Base-by-base conservation (phyloP, 1,140 invertebrate genomes). In the Ctenoplectra terminalis region DNA sequence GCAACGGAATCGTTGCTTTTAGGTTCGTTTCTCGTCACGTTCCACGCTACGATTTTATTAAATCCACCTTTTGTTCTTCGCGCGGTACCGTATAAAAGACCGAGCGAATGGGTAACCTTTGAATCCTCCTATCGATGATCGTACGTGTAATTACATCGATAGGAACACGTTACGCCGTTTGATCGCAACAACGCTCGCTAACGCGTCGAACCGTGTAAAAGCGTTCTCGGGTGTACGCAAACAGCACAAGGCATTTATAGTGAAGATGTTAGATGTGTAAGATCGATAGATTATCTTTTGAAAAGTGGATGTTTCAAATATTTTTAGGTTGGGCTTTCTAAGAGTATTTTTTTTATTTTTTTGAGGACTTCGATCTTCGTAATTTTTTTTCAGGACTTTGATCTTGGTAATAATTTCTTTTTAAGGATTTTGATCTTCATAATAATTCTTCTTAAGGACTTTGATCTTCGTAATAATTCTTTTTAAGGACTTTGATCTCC, bases 151-250 rank as follows among this genome's bases (percentile, higher is more conserved):
- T 88, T 70, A 76, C 76, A 58, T 52, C 79, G 85, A 87, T 84
- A 56, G 69, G 43, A 78, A 73, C 69, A 60, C 86, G 86, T 87
- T 83, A 87, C 85, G 87, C 82, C 79, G 69, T 69, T 78, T 86
- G 78, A 81, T 81, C 40, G 70, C 54, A 67, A 46, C 64, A 43
- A 46, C 26, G 74, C 54, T 80, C 58, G 82, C 58, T 61, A 71
- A 61, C 80, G 87, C 82, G 81, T 73, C 87, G 66, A 76, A 81
- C 80, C 88, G 87, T 88, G 80, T 89, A 88, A 88, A 80, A 64
- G n/a, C 31, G 13, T 81, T 73, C 58, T 43, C 29, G 15, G 61
- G 31, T 82, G 9, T 70, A 61, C 17, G 56, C 79, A 48, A 43
- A 48, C 66, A 58, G 34, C 37, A 50, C 60, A 29, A 48, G 58